Base-by-base conservation (phyloP, 37 sponge, comb jelly and placozoan genomes). In the Axinella damicornis region DNA sequence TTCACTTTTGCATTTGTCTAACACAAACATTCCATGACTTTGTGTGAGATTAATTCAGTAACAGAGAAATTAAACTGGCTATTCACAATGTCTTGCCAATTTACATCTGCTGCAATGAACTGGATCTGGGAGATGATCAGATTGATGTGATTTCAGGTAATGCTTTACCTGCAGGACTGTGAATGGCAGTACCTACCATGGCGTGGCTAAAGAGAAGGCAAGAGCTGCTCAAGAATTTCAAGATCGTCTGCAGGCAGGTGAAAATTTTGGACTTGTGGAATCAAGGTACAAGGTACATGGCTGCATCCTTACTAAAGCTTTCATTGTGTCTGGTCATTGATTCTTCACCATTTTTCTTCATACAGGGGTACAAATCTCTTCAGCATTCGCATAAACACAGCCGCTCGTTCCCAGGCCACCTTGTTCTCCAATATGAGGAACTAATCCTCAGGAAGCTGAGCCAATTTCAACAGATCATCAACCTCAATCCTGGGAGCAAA, bases 211-310 rank as follows among this genome's bases (percentile, higher is more conserved):
- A 34, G 85, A 84, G 79, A 89, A 83, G 36, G 66, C 54, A 12
- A 73, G 57, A 36, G 90, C 90, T 25, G 55, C 27, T 2, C 25
- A 65, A 54, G 90, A 89, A 53, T 89, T 83, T 31, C 68, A 84
- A 32, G 34, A 55, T 16, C 62, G 90, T n/a, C 24, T 27, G 57
- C 36, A 25, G 14, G 70, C 32, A 19, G 85, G 85, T 27, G 80
- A 89, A 37, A 89, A 89, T 65, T 84, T 84, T 54, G 90, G 90
- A 55, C 85, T 89, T 0, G 90, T 89, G 25, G 85, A 78, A 61
- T 71, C 79, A 77, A 72, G 84, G 90, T 89, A 68, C 46, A 9
- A 12, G 9, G n/a, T n/a, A 4, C 46, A 46, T 46, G 9, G 9
- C 46, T 46, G 46, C n/a, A n/a, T n/a, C n/a, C n/a, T 9, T 46